These are phyloP conservation scores for Erythrolamprus reginae DNA, from an alignment of 2,113 vertebrate genomes.

Conservation along the genomic window DNA sequence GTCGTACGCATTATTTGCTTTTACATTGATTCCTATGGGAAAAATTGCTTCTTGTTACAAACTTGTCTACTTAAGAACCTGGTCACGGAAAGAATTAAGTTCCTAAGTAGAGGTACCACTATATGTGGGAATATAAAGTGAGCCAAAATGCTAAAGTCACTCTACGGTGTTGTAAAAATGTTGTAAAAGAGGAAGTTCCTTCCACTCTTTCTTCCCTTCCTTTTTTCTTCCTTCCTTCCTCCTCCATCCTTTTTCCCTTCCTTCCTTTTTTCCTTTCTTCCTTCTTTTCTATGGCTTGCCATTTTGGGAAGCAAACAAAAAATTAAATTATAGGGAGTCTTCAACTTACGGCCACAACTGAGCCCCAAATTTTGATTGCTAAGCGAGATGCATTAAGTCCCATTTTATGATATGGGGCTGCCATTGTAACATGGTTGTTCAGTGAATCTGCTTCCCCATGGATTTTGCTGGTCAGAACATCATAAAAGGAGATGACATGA, in stretches of 20 bases:
- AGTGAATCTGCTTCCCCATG: not conserved
- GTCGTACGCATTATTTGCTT: too few relatives aligned
- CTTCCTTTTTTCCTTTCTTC: not conserved
- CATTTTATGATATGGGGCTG: too few relatives aligned
- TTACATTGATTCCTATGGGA: too few relatives aligned
- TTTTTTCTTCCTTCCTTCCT: rapidly evolving
- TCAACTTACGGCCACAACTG: not conserved
- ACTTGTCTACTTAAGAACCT: too few relatives aligned
- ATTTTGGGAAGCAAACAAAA: not conserved
- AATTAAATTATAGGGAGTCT: not conserved
- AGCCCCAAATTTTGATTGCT: not conserved
- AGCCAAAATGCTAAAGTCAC: not conserved
- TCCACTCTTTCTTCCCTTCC: not conserved
- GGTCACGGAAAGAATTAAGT: too few relatives aligned
- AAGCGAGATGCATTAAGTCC: not conserved
- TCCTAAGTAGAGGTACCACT: too few relatives aligned
- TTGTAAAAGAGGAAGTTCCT: not conserved
- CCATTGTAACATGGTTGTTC: not conserved
- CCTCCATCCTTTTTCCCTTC: too few relatives aligned
- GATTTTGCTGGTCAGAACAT: not conserved
- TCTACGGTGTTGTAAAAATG: not conserved
- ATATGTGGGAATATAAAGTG: not conserved
- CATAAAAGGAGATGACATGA: not conserved
- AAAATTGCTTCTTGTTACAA: too few relatives aligned
- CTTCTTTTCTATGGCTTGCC: not conserved